Evolutionary conservation across 1,140 invertebrate species (phyloP).

Genomic region (Lepidurus apus): DNA sequence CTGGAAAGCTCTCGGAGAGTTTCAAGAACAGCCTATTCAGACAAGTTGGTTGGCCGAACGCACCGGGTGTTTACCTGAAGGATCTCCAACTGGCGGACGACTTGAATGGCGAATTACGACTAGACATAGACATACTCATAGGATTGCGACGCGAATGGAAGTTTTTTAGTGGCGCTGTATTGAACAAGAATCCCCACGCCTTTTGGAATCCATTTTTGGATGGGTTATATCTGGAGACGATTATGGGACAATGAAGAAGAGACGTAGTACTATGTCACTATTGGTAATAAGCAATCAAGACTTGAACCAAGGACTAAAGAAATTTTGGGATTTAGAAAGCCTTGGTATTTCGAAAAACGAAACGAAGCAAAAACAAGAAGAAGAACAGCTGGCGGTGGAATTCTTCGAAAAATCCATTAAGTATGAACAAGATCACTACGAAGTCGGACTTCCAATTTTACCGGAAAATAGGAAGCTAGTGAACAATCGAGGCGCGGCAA

Average conservation of each 20-base stretch:
- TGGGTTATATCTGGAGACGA: background rate
- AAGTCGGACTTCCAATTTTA: slow-evolving; percentile 6
- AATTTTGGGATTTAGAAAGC: background rate
- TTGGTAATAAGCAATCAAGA: background rate
- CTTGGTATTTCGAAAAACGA: slow-evolving; percentile 1
- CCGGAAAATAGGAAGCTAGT: background rate
- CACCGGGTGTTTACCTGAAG: background rate
- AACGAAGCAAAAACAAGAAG: background rate
- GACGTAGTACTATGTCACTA: background rate
- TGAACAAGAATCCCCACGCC: background rate
- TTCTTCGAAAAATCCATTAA: slow-evolving; percentile 7
- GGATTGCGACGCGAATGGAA: background rate
- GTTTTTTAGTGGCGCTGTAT: background rate
- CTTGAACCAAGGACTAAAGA: background rate
- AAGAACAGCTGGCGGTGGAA: background rate
- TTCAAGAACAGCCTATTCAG: slow-evolving; percentile 5
- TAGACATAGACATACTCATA: background rate
- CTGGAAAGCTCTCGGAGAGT: background rate
- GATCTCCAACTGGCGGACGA: slow-evolving; percentile 3
- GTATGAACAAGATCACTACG: background rate
- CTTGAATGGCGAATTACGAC: background rate
- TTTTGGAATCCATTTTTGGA: background rate
- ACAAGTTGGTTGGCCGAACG: background rate
- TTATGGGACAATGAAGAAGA: background rate
- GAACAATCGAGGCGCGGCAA: background rate